Base-by-base conservation (phyloP, 2,888 invertebrate species). In the Dolichomitus sp. region DNA sequence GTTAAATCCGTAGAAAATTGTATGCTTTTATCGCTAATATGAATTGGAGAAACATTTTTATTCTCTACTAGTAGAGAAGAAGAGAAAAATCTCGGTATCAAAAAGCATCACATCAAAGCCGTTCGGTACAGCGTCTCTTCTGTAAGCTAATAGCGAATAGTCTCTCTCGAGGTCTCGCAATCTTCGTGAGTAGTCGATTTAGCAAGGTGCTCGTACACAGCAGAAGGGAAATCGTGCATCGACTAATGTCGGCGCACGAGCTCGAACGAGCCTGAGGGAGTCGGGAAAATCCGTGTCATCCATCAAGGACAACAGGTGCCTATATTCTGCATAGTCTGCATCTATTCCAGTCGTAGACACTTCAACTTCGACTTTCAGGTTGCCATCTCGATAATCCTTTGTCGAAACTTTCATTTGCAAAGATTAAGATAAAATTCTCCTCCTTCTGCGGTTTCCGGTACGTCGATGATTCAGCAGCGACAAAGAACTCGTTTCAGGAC, bases 251-350 rank as follows among this genome's bases (percentile, higher is more conserved):
- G 48, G n/a, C 37, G 54, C 61, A 52, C 69, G 74, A 48, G 52
- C 65, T 45, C 68, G 61, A 72, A 61, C 72, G 61, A 80, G 79
- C 76, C 76, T 72, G 70, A 68, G 72, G 79, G 79, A 72, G 54
- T 73, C 54, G 23, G 83, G 82, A 85, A 81, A 84, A 84, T 82
- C 84, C 78, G 84, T 85, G 84, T 85, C 85, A 84, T 80, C 85
- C 80, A 59, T 79, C 82, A 85, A 83, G 84, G 84, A 84, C 80
- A 80, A 65, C 83, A 48, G 73, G 63, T 54, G 37, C 52, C 12
- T 37, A n/a, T 66, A 59, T 17, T 19, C 45, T 17, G 30, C n/a
- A 19, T 45, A 42, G 14, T 52, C 7, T 40, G 19, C 37, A 19
- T 59, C 61, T 12, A 63, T 40, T 42, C 61, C 7, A 63, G 40